Evolutionary conservation across 2,113 vertebrate species (phyloP).

Genomic region (Cynopterus brachyotis): DNA sequence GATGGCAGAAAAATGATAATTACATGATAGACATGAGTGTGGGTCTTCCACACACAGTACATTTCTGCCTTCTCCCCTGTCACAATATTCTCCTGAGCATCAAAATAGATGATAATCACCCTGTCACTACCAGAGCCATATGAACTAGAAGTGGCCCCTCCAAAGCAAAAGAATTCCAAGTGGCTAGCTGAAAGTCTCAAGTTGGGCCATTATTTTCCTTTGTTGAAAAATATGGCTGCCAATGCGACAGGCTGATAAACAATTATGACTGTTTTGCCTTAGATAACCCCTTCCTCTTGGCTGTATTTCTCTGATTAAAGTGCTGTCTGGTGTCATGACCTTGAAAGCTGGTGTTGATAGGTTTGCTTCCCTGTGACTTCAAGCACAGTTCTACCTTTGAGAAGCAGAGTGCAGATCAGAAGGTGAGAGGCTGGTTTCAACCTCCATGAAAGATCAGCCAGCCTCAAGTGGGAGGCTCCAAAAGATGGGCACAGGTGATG

Average conservation of each 20-base stretch:
- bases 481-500: neutral
- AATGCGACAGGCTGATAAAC: conserved; percentile 36
- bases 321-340: conserved; percentile 13
- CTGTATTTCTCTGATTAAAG: neutral
- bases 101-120: conserved; percentile 28
- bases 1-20: neutral
- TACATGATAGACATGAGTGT: fast-evolving
- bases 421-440: conserved; percentile 52
- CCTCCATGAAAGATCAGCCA: conserved; percentile 72
- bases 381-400: conserved; percentile 18
- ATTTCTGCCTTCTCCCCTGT: neutral
- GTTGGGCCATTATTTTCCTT: neutral
- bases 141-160: neutral
- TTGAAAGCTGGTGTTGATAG: conserved; percentile 54
- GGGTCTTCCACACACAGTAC: neutral
- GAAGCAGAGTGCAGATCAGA: conserved; percentile 58
- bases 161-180: conserved; percentile 41
- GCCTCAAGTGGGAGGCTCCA: conserved; percentile 26
- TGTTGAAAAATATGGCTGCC: neutral
- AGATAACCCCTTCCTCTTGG: neutral
- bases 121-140: conserved; percentile 6
- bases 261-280: neutral
- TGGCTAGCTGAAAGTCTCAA: neutral
- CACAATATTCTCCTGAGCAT: neutral
- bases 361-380: conserved; percentile 62